Conservation (phyloP, 2,797 vertebrate genomes). For the Agapornis canus region DNA sequence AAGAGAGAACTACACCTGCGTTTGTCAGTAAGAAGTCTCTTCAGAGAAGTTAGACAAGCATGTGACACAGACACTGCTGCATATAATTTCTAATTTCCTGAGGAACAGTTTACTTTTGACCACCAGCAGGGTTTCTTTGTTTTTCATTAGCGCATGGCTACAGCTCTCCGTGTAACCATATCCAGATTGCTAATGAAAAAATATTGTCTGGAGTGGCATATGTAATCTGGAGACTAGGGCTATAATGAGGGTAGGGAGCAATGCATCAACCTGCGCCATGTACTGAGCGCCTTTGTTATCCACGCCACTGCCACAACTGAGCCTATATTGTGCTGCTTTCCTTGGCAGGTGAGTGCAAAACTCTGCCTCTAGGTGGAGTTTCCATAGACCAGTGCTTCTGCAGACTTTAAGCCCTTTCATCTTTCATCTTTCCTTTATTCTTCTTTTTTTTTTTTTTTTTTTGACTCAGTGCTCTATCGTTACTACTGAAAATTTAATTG, state of each 20-base stretch:
- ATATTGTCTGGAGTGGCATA: neutral
- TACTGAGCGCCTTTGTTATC: neutral
- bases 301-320: neutral
- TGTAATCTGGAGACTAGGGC: neutral
- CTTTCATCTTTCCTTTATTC: neutral
- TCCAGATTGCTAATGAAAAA: constrained; percentile 57
- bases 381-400: neutral
- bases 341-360: neutral
- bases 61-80: constrained; percentile 9
- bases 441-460: neutral
- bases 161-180: constrained; percentile 33
- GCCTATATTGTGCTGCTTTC: neutral
- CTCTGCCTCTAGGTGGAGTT: constrained; percentile 22
- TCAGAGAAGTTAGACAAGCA: neutral
- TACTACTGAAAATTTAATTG: neutral
- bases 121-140: constrained; percentile 51
- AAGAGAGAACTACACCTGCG: neutral
- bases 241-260: constrained; percentile 5
- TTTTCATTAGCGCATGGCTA: constrained; percentile 47
- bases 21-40: neutral
- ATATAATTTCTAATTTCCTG: constrained; percentile 52
- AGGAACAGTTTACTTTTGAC: constrained; percentile 34
- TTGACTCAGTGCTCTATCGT: neutral
- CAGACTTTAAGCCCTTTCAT: neutral
- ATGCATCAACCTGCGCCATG: neutral